Conservation (phyloP, 2,113 vertebrate species). For the Promerops cafer region DNA sequence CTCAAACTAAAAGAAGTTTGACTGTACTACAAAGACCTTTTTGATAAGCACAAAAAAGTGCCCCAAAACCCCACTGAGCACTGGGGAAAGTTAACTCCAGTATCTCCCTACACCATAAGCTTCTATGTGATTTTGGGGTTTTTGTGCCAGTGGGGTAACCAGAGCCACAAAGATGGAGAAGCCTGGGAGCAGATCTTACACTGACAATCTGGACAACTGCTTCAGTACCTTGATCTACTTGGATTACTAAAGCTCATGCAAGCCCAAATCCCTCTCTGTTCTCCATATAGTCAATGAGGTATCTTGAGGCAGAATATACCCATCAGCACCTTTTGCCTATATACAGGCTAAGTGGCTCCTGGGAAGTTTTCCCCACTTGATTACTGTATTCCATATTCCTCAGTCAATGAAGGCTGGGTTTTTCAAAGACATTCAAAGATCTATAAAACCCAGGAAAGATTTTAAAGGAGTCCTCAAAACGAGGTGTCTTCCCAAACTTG, state of each 20-base stretch:
- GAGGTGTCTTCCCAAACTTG: background rate
- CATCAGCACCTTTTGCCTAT: background rate
- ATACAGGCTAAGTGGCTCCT: background rate
- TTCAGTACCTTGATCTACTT: background rate
- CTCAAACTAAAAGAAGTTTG: background rate
- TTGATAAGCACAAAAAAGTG: background rate
- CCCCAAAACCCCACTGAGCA: background rate
- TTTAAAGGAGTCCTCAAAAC: background rate
- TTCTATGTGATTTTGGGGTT: accelerated
- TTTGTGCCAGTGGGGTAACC: background rate
- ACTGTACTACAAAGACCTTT: background rate
- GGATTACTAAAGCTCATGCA: background rate
- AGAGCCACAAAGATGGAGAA: background rate
- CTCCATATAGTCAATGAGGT: background rate
- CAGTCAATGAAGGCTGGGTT: background rate
- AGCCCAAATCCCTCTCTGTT: background rate
- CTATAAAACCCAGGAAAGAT: background rate
- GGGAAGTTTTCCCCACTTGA: background rate
- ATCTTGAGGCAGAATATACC: background rate
- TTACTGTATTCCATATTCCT: background rate
- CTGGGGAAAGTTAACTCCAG: background rate
- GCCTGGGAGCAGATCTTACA: background rate
- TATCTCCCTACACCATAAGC: background rate
- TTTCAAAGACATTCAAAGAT: background rate
- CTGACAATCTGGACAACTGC: background rate